Evolutionary conservation across 2,797 vertebrate genomes (phyloP).

Genomic region (Centropyge bicolor): DNA sequence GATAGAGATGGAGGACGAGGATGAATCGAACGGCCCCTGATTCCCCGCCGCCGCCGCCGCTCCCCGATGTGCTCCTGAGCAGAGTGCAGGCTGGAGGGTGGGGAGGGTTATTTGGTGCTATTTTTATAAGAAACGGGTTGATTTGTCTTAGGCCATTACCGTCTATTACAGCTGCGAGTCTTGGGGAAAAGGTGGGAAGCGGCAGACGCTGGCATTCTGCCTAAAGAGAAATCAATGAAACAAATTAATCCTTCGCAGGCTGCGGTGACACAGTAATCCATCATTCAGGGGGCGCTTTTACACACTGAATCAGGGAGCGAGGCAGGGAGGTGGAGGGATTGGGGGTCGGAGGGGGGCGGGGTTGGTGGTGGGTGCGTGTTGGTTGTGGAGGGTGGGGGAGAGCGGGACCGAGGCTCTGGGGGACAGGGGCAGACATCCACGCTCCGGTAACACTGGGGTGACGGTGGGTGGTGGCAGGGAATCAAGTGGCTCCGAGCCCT

Average conservation of each 20-base stretch:
- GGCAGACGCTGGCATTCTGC: constrained; percentile 99
- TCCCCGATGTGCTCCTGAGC: constrained; percentile 63
- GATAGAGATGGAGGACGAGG: constrained; percentile 72
- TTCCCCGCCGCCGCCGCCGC: constrained; percentile 40
- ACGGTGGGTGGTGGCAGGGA: constrained; percentile 85
- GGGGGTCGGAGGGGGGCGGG: constrained; percentile 73
- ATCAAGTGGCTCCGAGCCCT: constrained; percentile 90
- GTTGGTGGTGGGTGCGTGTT: constrained; percentile 77
- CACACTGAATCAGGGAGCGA: constrained; percentile 96
- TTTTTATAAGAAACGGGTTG: constrained; percentile 96
- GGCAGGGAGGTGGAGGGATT: constrained; percentile 81
- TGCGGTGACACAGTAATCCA: constrained; percentile 99
- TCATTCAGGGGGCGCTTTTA: constrained; percentile 99
- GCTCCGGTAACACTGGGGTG: constrained; percentile 90
- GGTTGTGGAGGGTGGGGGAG: constrained; percentile 62
- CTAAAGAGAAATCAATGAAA: constrained; percentile 99
- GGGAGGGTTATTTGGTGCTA: constrained; percentile 90
- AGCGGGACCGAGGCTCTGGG: constrained; percentile 86
- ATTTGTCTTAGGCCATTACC: constrained; percentile 99
- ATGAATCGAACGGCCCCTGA: constrained; percentile 68
- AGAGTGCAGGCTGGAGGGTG: constrained; percentile 79
- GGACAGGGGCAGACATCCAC: constrained; percentile 92
- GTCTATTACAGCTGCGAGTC: constrained; percentile 98
- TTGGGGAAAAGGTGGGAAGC: constrained; percentile 97
- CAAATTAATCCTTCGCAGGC: constrained; percentile 99